These are phyloP conservation scores for Meteorus colon DNA, from an alignment of 2,888 invertebrate genomes.

Conservation along the genomic window DNA sequence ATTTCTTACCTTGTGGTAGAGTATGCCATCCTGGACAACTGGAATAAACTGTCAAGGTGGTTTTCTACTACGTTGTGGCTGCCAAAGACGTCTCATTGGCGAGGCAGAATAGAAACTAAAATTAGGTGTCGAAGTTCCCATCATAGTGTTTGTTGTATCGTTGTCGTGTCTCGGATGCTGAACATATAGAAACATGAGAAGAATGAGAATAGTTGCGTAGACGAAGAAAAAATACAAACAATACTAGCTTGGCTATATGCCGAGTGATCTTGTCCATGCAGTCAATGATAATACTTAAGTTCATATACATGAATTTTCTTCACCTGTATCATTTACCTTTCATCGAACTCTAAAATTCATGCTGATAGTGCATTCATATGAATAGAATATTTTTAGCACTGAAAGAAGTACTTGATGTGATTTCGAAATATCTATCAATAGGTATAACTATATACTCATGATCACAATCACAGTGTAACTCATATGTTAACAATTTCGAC, in stretches of 20 bases:
- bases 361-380: neutral
- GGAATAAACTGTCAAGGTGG: slow-evolving; percentile 41
- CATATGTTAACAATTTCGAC: neutral
- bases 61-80: slow-evolving; percentile 28
- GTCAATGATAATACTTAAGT: neutral
- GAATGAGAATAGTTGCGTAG: slow-evolving; percentile 9
- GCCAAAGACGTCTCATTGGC: slow-evolving; percentile 38
- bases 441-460: too few relatives aligned
- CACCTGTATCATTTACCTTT: neutral
- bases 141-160: slow-evolving; percentile 45
- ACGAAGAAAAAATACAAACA: slow-evolving; percentile 8
- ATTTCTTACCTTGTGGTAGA: slow-evolving; percentile 19
- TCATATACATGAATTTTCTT: neutral
- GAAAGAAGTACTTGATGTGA: neutral
- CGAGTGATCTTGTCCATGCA: too few relatives aligned
- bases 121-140: slow-evolving; percentile 53
- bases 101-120: slow-evolving; percentile 49
- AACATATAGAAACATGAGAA: slow-evolving; percentile 21
- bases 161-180: slow-evolving; percentile 26
- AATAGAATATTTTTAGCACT: neutral
- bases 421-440: neutral
- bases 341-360: neutral
- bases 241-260: neutral
- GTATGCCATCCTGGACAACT: slow-evolving; percentile 35
- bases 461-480: neutral